Base-by-base conservation (phyloP, 1,140 invertebrate species). In the Dendrolimus punctatus region DNA sequence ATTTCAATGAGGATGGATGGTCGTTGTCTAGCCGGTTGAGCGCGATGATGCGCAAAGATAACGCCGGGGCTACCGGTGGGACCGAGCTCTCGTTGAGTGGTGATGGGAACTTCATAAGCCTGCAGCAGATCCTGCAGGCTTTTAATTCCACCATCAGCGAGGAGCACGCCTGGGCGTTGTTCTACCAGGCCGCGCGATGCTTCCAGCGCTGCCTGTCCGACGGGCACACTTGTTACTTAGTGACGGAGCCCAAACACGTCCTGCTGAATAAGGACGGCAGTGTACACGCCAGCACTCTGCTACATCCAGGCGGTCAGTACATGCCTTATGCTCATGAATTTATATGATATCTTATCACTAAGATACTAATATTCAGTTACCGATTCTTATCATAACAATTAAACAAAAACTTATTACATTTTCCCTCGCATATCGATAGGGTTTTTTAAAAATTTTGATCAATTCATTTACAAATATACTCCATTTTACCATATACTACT, bases 111-210 rank as follows among this genome's bases (percentile, higher is more conserved):
- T 94, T 94, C 80, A 84, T 98, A 39, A 92, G 90, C 62, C 89
- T 99, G 55, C 88, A 92, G 69, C 91, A 95, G 76, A 95, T 98
- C 64, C 84, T 98, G 46, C 87, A 92, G 63, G 93, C 94, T 2
- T 98, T 98, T 70, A 95, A 96, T 82, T 93, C 94, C 2, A 93
- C 96, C 4, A 92, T 99, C 39, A 95, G 92, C 65, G 95, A 98
- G 77, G 96, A 99, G 87, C 96, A 98, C 76, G 96, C 96, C 38
- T 99, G 97, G 97, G 96, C 97, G 0, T 83, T 98, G 50, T 95
- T 95, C 79, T 95, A 96, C 87, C 95, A 98, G 85, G 93, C 92
- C 63, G 91, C 92, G 57, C 90, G 57, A 88, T 95, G 83, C 87
- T 96, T 66, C 86, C 91, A 69, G 80, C 95, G 69, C 91, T 95